A percentile compares a stretch with the other conserved stretches of the same genome.
Evolutionary conservation across 2,888 invertebrate species (phyloP).

Genomic region (Ophioninae sp.): DNA sequence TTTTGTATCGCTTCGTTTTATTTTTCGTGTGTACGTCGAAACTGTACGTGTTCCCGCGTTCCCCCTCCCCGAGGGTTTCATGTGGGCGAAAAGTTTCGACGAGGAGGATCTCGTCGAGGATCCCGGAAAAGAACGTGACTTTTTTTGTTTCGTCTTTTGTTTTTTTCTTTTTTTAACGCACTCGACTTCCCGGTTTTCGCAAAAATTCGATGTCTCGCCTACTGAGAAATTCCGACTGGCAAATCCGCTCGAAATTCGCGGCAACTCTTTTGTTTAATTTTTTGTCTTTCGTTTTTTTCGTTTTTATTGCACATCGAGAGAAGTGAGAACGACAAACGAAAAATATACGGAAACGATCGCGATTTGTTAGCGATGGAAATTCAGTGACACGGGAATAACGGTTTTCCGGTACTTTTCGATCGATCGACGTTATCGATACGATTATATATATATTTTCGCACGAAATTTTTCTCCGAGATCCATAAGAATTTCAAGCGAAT

Average conservation of each 20-base stretch:
- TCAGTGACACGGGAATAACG: background rate
- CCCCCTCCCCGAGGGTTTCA: constrained; percentile 58
- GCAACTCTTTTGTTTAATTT: background rate
- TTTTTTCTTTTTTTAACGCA: background rate
- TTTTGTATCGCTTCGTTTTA: background rate
- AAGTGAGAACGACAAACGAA: background rate
- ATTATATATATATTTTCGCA: no score
- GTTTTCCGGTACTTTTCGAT: background rate
- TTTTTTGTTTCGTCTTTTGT: background rate
- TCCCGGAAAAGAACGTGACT: constrained; percentile 20
- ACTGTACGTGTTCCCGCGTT: constrained; percentile 67
- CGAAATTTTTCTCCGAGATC: background rate
- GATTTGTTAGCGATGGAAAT: background rate
- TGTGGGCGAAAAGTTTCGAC: constrained; percentile 31
- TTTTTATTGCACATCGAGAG: background rate
- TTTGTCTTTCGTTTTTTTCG: background rate
- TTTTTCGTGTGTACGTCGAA: constrained; percentile 44
- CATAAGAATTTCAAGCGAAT: background rate
- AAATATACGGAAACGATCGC: background rate
- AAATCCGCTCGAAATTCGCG: background rate
- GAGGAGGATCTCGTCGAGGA: constrained; percentile 35
- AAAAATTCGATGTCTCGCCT: background rate
- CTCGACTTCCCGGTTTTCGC: background rate
- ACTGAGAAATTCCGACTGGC: background rate
- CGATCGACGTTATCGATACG: background rate